Evolutionary conservation across 2,113 vertebrate species (phyloP).

Genomic region (Steatornis caripensis): DNA sequence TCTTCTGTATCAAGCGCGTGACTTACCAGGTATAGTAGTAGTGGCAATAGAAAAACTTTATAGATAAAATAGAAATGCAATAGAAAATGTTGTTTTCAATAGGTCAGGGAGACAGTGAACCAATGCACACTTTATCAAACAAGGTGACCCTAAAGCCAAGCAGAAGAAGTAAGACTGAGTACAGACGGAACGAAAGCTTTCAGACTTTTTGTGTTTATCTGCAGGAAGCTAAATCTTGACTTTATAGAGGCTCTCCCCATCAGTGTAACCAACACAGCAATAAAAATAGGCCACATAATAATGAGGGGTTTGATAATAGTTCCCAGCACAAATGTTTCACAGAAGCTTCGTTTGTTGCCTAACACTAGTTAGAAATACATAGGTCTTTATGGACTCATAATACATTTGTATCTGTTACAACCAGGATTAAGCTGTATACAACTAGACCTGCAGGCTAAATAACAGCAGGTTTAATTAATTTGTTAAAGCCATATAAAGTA

Average conservation of each 20-base stretch:
- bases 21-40: neutral
- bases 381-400: constrained; percentile 14
- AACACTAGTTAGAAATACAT: neutral
- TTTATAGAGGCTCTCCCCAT: neutral
- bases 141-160: neutral
- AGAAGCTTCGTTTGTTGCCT: constrained; percentile 14
- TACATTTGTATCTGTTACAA: neutral
- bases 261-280: neutral
- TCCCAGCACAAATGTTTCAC: neutral
- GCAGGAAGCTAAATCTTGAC: neutral
- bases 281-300: neutral
- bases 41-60: neutral
- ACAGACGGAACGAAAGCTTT: neutral
- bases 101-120: neutral
- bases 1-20: neutral
- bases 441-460: constrained; percentile 14
- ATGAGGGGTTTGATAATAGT: neutral
- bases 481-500: neutral
- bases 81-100: neutral
- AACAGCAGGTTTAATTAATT: constrained; percentile 45
- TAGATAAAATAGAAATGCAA: neutral
- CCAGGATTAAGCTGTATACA: neutral
- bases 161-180: neutral
- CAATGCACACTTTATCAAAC: neutral
- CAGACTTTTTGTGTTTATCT: neutral